Evolutionary conservation across 2,113 vertebrate species (phyloP).

Genomic region (Vulpes lagopus): DNA sequence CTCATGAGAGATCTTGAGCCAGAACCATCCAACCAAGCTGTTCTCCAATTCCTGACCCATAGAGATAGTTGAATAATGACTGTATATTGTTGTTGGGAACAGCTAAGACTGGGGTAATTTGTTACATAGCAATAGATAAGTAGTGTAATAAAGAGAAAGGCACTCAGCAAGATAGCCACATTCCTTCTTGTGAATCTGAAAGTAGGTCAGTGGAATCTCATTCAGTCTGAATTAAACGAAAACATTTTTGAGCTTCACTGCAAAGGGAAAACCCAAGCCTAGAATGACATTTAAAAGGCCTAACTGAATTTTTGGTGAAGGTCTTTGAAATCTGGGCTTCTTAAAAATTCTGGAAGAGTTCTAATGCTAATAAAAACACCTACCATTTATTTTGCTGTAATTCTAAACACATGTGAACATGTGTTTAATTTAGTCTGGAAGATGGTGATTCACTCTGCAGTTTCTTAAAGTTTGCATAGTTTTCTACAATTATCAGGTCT

Average conservation of each 20-base stretch:
- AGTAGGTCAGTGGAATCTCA: conserved; percentile 64
- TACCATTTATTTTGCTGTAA: not conserved
- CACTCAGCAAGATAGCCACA: not conserved
- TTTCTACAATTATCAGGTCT: conserved; percentile 23
- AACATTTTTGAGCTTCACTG: not conserved
- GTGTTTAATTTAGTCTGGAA: conserved; percentile 27
- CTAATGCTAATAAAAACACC: not conserved
- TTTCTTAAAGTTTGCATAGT: conserved; percentile 16
- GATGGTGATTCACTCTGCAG: not conserved
- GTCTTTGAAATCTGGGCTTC: conserved; percentile 21
- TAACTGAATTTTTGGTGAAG: conserved; percentile 3
- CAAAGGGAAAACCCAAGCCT: conserved; percentile 33
- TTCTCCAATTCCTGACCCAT: not conserved
- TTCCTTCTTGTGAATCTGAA: conserved; percentile 31
- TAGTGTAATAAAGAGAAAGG: conserved; percentile 14
- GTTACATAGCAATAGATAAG: not conserved
- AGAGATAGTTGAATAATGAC: not conserved
- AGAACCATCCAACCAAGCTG: not conserved
- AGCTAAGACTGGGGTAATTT: not conserved
- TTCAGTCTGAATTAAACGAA: conserved; percentile 62
- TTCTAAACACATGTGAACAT: not conserved
- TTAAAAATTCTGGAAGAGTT: conserved; percentile 29
- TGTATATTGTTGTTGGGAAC: not conserved
- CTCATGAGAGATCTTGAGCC: not conserved
- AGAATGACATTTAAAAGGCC: conserved; percentile 28